Base-by-base conservation (phyloP, 2,888 invertebrate genomes). In the Diploptera punctata region DNA sequence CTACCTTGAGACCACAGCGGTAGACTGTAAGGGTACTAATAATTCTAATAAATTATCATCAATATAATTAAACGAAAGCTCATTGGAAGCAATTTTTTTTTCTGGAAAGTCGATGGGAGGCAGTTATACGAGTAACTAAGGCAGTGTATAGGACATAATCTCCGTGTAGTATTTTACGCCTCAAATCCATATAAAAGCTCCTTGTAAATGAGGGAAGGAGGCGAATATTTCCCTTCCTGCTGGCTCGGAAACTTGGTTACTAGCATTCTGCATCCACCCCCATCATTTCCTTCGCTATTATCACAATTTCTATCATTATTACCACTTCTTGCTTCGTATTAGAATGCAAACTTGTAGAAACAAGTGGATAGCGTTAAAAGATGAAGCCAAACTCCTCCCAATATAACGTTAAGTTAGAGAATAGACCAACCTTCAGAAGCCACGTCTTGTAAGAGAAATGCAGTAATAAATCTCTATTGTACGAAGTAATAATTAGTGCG, bases 261-360 rank as follows among this genome's bases (percentile, higher is more conserved):
- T 18, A 31, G 10, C 7, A 29, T 60, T 31, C 33, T 13, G 7
- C 18, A n/a, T 0, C 9, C 26, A 2, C 33, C 19, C 16, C 21
- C 24, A 13, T 4, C 13, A 2, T 38, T 19, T 38, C 38, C 61
- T 61, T 47, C 7, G 24, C 52, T 33, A 70, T 62, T 70, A 70
- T 65, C 61, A 47, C 70, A 70, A 70, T 70, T 70, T n/a, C 61
- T 61, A 61, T 61, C 70, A 65, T 65, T 49, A 62, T 52, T 61
- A 33, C 61, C n/a, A 5, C 31, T 18, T 31, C 21, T 18, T 5
- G 21, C 19, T 19, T 33, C 49, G 29, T 38, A 70, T 65, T 62
- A 70, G 38, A 65, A 65, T 70, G 70, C 70, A 70, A 70, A 65
- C 65, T 65, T 62, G 33, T 44, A 2, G 49, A 18, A 49, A 54